Evolutionary conservation across 2,888 invertebrate genomes (phyloP).

Genomic region (Parochlus steinenii): DNA sequence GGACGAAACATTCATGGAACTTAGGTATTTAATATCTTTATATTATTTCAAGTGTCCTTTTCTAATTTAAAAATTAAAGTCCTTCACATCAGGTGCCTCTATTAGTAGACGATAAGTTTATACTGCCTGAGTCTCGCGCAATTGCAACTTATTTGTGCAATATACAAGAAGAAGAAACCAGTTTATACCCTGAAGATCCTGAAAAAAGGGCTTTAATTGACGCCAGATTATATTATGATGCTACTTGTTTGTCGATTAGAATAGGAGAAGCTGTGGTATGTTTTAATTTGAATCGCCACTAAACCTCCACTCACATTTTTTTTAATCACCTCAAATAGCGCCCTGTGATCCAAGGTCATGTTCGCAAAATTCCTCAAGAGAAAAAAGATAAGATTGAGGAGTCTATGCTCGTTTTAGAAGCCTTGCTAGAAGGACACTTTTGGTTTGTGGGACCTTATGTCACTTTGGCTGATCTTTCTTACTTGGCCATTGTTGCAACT

Average conservation of each 20-base stretch:
- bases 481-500: not conserved
- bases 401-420: not conserved
- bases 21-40: constrained; percentile 4
- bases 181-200: constrained; percentile 8
- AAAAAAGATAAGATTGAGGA: not conserved
- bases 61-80: too few species aligned
- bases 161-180: too few species aligned
- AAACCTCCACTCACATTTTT: too few species aligned
- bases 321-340: constrained; percentile 38
- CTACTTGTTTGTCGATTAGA: too few species aligned
- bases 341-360: constrained; percentile 40
- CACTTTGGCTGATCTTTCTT: not conserved
- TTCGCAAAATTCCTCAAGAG: constrained; percentile 26
- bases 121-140: constrained; percentile 6
- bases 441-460: constrained; percentile 15
- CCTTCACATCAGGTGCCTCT: constrained; percentile 7
- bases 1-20: too few species aligned
- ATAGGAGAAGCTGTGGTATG: constrained; percentile 7
- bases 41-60: constrained; percentile 9
- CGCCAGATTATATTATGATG: constrained; percentile 9
- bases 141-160: constrained; percentile 4
- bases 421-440: constrained; percentile 1
- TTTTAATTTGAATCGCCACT: not conserved
- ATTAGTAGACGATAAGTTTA: constrained; percentile 6
- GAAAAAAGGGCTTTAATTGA: constrained; percentile 9